phyloP scores from a whole-genome alignment of 1,140 invertebrate species.

The Drosophila parvula region DNA sequence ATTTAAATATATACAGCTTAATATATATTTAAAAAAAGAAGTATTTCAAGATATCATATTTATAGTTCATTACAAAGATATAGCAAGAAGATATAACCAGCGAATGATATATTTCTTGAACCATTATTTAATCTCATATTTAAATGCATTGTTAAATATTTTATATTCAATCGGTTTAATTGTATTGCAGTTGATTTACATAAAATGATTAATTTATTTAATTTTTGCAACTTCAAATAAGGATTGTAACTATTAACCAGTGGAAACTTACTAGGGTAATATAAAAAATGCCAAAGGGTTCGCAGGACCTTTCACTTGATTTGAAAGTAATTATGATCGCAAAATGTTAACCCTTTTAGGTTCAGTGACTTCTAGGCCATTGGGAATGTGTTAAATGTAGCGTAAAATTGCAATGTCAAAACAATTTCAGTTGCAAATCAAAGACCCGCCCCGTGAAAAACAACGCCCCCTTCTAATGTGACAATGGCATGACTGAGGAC shows the following conservation, averaged over 20 bases:
- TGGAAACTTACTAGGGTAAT: no score
- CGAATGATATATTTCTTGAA: no score
- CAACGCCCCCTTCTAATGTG: slow-evolving; percentile 62
- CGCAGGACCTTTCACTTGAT: slow-evolving; percentile 1
- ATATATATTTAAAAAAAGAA: no score
- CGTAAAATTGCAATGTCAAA: slow-evolving; percentile 72
- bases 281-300: background rate
- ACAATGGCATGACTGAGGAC: slow-evolving; percentile 63
- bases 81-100: no score
- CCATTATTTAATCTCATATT: no score
- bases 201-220: background rate
- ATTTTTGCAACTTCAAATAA: background rate
- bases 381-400: slow-evolving; percentile 63
- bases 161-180: background rate
- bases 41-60: no score
- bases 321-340: slow-evolving; percentile 4
- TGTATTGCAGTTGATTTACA: background rate
- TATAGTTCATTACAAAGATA: no score
- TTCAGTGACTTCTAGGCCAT: slow-evolving; percentile 46
- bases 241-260: background rate
- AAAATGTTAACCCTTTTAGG: slow-evolving; percentile 14
- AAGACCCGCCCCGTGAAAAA: slow-evolving; percentile 4
- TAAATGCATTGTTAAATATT: background rate
- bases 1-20: no score
- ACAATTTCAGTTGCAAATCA: slow-evolving; percentile 56